Evolutionary conservation across 1,140 invertebrate species (phyloP), one percentile per base, ranked within the genome.

Genomic region (Aphidius ervi): DNA sequence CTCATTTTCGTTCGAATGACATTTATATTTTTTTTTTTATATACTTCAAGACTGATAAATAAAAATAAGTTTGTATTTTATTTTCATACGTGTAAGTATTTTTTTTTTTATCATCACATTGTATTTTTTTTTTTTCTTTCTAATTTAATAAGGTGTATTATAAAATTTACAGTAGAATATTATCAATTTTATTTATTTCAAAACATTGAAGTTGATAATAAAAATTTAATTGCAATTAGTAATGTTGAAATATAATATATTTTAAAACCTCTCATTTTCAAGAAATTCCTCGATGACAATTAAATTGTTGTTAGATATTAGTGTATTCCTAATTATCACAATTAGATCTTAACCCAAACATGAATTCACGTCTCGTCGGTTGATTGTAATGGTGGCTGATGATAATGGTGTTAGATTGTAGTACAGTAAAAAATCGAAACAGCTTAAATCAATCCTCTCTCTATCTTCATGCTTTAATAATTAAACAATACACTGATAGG

Each of bases 251-350:
- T 16, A 16, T 16, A 16, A 16, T 16, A 16, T 16, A 16, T 16
- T 16, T 16, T 16, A 16, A 16, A 1, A 16, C 16, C 16, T 16
- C 1, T 16, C 16, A 16, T 1, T 16, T 16, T 16, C 16, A 16
- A 16, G 16, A 16, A 16, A 16, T 16, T 16, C 1, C 52, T 37
- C 43, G 53, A 53, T 54, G 9, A 43, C 61, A 63, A 63, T 63
- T 63, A 58, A 63, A 63, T 63, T 54, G 61, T 56, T 54, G 58
- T 63, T 63, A 63, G 61, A 54, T 63, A 40, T n/a, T 41, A 23
- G 52, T 48, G 58, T 59, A 53, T 53, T 54, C 56, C 61, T 59
- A 63, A 63, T 63, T 63, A 63, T 63, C 61, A 50, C 56, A 63
- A 63, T 63, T 63, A 63, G 56, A 59, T 63, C 31, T 53, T 52